Percentiles rank a stretch among this genome's conserved stretches.
phyloP scores from a whole-genome alignment of 1,140 invertebrate genomes.

The Parasteatoda tepidariorum region DNA sequence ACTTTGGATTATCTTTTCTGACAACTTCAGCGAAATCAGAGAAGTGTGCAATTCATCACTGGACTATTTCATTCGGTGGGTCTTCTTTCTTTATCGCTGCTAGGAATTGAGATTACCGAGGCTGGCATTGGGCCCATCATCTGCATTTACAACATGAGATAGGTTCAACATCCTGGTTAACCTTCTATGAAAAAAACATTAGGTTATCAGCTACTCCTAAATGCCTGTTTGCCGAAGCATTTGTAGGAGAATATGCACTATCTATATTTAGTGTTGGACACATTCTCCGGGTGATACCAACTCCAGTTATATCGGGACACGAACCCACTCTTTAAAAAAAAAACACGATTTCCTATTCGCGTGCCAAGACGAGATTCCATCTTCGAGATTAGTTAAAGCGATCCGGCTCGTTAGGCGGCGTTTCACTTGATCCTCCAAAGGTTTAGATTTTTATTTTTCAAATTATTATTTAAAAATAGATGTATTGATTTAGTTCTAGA shows the following conservation, averaged over 20 bases:
- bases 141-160: not conserved
- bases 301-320: conserved; percentile 15
- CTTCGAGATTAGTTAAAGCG: conserved; percentile 11
- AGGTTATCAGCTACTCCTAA: not conserved
- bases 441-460: too few species aligned
- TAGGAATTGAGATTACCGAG: conserved; percentile 4
- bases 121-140: conserved; percentile 2
- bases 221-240: conserved; percentile 2
- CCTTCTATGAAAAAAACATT: not conserved
- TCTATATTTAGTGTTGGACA: conserved; percentile 47
- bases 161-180: conserved; percentile 40
- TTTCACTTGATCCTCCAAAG: not conserved
- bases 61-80: too few species aligned
- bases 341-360: not conserved
- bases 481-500: too few species aligned
- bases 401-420: conserved; percentile 18
- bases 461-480: too few species aligned
- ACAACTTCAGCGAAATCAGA: too few species aligned
- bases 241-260: conserved; percentile 14
- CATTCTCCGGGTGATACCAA: conserved; percentile 9
- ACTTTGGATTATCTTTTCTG: too few species aligned
- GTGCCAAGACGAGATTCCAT: conserved; percentile 10
- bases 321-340: not conserved
- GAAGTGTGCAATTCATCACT: too few species aligned
- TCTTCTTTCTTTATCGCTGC: too few species aligned